Evolutionary conservation across 2,888 invertebrate genomes (phyloP).

Genomic region (Drosophila melanocephala): DNA sequence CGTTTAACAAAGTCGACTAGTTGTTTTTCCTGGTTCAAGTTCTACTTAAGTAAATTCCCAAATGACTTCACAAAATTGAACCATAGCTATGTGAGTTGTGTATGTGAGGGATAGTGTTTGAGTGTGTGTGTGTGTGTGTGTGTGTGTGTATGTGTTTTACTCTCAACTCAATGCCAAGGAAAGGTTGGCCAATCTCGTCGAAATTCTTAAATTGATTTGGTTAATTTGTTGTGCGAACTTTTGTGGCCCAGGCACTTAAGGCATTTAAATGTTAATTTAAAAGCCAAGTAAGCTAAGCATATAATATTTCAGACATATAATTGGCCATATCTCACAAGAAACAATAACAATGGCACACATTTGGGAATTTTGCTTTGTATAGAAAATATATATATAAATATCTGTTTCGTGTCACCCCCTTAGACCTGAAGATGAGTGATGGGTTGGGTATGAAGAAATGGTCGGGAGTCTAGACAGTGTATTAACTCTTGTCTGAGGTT

Average conservation of each 20-base stretch:
- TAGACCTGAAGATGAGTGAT: slow-evolving; percentile 1
- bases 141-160: slow-evolving; percentile 24
- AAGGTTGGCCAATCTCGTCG: slow-evolving; percentile 21
- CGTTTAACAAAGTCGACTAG: slow-evolving; percentile 23
- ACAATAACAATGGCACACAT: slow-evolving; percentile 17
- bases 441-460: background rate
- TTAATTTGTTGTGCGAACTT: slow-evolving; percentile 61
- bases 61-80: slow-evolving; percentile 60
- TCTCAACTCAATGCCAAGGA: slow-evolving; percentile 36
- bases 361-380: slow-evolving; percentile 9
- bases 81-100: slow-evolving; percentile 1
- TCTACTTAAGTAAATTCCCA: slow-evolving; percentile 41
- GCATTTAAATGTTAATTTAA: slow-evolving; percentile 46
- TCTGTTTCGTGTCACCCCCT: slow-evolving; percentile 1
- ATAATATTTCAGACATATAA: slow-evolving; percentile 29
- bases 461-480: background rate
- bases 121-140: slow-evolving; percentile 25
- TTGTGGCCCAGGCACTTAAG: slow-evolving; percentile 27
- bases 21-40: slow-evolving; percentile 51
- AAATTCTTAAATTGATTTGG: slow-evolving; percentile 66
- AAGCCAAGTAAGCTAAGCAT: slow-evolving; percentile 17
- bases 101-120: slow-evolving; percentile 17
- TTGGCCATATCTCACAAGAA: slow-evolving; percentile 25
- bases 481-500: slow-evolving; percentile 9
- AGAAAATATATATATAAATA: background rate